Evolutionary conservation across 2,888 invertebrate species (phyloP), one percentile per base, ranked within the genome.

Genomic region (Rhogogaster chlorosoma): DNA sequence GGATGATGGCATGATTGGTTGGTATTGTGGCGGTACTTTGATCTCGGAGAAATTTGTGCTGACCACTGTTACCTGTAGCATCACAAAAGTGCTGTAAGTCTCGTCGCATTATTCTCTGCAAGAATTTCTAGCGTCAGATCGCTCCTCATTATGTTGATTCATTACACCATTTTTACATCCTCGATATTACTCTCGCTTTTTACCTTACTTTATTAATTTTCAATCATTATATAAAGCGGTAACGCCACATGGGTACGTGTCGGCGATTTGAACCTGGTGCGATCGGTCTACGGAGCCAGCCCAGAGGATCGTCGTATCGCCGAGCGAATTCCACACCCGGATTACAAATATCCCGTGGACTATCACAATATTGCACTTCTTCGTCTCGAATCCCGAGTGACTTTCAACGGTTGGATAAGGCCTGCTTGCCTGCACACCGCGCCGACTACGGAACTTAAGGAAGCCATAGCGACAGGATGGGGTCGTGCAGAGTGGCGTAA

Each of bases 11-110:
- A 89, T 90, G 0, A 94, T 94, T 86, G 86, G 89, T 0, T 96
- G 95, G 94, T 89, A 90, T 4, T 97, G 97, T 88, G 97, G 96
- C 0, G 97, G 96, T 0, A 95, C 95, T 15, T 93, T 97, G 9
- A 95, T 97, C 84, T 95, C 96, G 83, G 90, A 95, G 0, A 93
- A 93, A 10, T 96, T 95, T 91, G 95, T 97, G 45, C 90, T 97
- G 4, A 96, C 96, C 0, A 96, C 96, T 0, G 96, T 96, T 0
- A 97, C 97, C 91, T 97, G 97, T 88, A 90, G 86, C 26, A 71
- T 32, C 57, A 61, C 86, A 7, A 5, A 15, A 29, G 61, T 84
- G 10, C 85, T 86, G 88, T 87, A 87, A 78, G 84, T 32, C 29
- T 49, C 45, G 12, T 61, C 61, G 26, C 26, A 9, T 61, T 61